Conservation (phyloP, 30 jellyfish, hydroid and myxozoan genomes). For the Catostylus mosaicus region DNA sequence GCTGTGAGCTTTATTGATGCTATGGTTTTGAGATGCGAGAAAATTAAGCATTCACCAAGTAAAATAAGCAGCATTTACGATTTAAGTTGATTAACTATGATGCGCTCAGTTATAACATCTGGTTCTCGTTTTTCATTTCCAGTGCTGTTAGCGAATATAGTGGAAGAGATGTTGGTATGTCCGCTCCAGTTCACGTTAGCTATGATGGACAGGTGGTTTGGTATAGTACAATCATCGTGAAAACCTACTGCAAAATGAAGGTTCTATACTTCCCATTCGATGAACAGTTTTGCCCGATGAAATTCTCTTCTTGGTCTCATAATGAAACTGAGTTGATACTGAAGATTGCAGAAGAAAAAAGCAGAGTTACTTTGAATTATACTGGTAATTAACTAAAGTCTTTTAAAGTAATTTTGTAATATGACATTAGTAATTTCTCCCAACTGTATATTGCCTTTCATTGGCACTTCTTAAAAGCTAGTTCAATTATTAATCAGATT, state of each 20-base stretch:
- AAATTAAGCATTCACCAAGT: too few species aligned
- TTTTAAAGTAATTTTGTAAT: too few species aligned
- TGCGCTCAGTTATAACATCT: too few species aligned
- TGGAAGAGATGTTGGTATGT: constrained; percentile 64
- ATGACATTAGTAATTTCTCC: too few species aligned
- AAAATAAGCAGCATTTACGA: too few species aligned
- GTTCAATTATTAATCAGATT: too few species aligned
- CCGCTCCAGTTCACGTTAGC: constrained; percentile 65
- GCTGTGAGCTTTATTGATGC: too few species aligned
- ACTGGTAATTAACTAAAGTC: constrained; percentile 25
- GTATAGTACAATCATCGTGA: constrained; percentile 59
- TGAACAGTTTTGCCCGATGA: constrained; percentile 72
- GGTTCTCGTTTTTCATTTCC: neutral
- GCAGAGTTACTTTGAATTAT: constrained; percentile 28
- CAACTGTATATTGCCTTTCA: too few species aligned
- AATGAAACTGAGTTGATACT: constrained; percentile 59
- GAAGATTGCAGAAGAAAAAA: neutral
- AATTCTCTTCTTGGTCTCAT: constrained; percentile 73
- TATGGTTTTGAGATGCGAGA: too few species aligned
- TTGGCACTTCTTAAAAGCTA: too few species aligned
- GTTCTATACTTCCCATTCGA: constrained; percentile 73
- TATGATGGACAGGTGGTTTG: constrained; percentile 54
- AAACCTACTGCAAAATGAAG: constrained; percentile 78
- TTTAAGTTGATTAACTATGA: too few species aligned
- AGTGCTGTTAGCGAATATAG: constrained; percentile 74